A percentile compares a stretch with the other conserved stretches of the same genome.
phyloP scores from a whole-genome alignment of 2,888 invertebrate genomes.

The Ophion obscuratus region DNA sequence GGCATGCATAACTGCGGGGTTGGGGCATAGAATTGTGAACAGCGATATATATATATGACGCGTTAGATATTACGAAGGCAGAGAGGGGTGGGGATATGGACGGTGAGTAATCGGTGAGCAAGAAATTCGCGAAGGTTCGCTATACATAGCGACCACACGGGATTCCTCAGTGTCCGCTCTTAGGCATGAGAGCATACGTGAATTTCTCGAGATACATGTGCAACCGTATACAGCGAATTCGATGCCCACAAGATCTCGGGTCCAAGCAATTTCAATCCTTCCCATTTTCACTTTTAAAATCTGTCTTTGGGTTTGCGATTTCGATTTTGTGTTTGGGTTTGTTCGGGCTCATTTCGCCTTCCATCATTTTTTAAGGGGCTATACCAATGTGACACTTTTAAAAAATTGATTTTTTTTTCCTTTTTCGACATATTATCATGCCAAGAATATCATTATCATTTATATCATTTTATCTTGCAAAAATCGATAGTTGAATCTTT shows the following conservation, averaged over 20 bases:
- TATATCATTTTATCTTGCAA: too few species aligned
- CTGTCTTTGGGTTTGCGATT: too few species aligned
- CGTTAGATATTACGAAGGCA: conserved; percentile 6
- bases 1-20: conserved; percentile 36
- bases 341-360: too few species aligned
- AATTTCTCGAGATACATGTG: conserved; percentile 47
- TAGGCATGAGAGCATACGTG: conserved; percentile 30
- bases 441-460: too few species aligned
- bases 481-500: too few species aligned
- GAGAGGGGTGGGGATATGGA: conserved; percentile 10
- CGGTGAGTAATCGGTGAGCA: conserved; percentile 23
- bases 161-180: conserved; percentile 58
- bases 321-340: too few species aligned
- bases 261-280: neutral
- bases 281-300: neutral
- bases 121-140: conserved; percentile 48
- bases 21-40: neutral
- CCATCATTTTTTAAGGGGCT: too few species aligned
- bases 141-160: conserved; percentile 53
- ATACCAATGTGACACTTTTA: too few species aligned
- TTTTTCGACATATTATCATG: too few species aligned
- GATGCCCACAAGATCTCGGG: neutral
- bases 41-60: conserved; percentile 15
- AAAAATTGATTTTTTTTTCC: too few species aligned
- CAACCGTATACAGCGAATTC: neutral